Evolutionary conservation across 2,797 vertebrate genomes (phyloP), one percentile per base, ranked within the genome.

Genomic region (Tinamus major): DNA sequence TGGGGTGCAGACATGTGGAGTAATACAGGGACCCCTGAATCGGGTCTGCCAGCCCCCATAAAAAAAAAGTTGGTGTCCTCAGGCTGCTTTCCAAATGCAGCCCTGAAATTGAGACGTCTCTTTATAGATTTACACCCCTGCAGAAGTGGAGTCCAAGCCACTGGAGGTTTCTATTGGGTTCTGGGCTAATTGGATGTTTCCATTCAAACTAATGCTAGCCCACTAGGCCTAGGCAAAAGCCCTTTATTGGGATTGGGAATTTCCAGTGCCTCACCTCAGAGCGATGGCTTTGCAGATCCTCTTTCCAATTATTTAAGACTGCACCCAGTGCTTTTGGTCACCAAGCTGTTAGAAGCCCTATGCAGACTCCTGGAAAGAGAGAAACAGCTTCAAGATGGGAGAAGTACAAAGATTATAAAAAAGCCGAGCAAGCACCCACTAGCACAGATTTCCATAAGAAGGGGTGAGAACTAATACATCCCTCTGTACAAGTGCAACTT

Each of bases 371-470:
- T 85, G 49, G 71, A 85, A 85, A 79, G 41, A 75, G 77, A 79
- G 35, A 65, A 63, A 24, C 0, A 0, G 21, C 49, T 69, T 80
- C 62, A 81, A 51, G 68, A 76, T 0, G 2, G 64, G 49, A 88
- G 37, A 55, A 42, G 70, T 72, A 71, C 27, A 74, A 46, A 41
- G 67, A 63, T 91, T 63, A 78, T 24, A 56, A 85, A 84, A 79
- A 72, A 78, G 46, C 26, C 63, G 83, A 81, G 85, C 26, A 86
- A 85, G 65, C 51, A 78, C 3, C 2, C 9, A 15, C 18, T 58
- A 69, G 72, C 46, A 71, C 13, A 65, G 71, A 27, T 61, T 90
- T 56, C 49, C 70, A 46, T 55, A 63, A 33, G 42, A 48, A 83
- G 29, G 1, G 1, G 29, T 5, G 23, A 77, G 42, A 88, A 56